A percentile compares a stretch with the other conserved stretches of the same genome.
Evolutionary conservation across 2,888 invertebrate species (phyloP).

Genomic region (Caprella mutica): DNA sequence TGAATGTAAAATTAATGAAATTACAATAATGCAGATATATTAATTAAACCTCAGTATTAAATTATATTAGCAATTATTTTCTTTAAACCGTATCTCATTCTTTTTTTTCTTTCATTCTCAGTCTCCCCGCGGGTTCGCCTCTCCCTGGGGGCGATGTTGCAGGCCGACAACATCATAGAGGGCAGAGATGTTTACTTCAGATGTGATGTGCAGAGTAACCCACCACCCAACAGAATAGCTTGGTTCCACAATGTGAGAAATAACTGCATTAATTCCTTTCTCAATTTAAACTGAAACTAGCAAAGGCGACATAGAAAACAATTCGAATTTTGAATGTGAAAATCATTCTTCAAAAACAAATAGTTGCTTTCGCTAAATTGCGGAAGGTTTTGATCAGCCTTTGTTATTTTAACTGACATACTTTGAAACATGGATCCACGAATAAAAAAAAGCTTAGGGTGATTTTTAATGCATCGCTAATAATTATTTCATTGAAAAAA

Average conservation of each 20-base stretch:
- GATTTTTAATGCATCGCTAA: no score
- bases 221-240: conserved; percentile 22
- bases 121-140: conserved; percentile 20
- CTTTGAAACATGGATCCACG: no score
- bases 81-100: no score
- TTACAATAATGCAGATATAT: no score
- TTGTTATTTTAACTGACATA: not conserved
- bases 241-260: conserved; percentile 30
- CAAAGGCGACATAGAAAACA: no score
- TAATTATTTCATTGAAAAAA: no score
- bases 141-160: conserved; percentile 18
- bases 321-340: no score
- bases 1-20: no score
- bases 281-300: not conserved
- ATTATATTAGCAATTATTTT: no score
- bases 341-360: not conserved
- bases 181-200: conserved; percentile 28
- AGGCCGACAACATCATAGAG: conserved; percentile 21
- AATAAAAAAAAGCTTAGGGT: no score
- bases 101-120: no score
- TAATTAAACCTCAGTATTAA: no score
- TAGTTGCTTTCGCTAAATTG: not conserved
- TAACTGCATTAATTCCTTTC: not conserved
- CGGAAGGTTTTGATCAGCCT: not conserved
- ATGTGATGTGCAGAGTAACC: conserved; percentile 25